A percentile compares a stretch with the other conserved stretches of the same genome.
Evolutionary conservation across 2,113 vertebrate genomes (phyloP).

Genomic region (Periophthalmus modestus): DNA sequence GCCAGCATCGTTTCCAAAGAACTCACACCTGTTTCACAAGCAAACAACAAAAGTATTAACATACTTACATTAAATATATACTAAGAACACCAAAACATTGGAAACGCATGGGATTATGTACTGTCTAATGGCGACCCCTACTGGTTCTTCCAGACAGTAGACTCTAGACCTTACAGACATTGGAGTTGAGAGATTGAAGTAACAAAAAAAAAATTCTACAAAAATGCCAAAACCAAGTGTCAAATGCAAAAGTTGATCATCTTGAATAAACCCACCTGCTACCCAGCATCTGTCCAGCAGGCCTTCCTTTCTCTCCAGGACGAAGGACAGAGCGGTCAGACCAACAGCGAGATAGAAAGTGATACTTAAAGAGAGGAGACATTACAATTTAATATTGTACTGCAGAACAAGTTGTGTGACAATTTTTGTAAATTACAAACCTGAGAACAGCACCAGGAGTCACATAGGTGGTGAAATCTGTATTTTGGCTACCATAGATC

Average conservation of each 20-base stretch:
- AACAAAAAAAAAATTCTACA: neutral
- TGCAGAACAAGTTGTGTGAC: neutral
- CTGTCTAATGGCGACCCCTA: constrained; percentile 40
- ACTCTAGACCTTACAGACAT: neutral
- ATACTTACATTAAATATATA: neutral
- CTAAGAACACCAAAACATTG: neutral
- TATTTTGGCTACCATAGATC: constrained; percentile 74
- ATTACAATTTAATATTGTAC: neutral
- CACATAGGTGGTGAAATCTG: constrained; percentile 80
- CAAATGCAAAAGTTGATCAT: neutral
- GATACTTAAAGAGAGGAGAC: constrained; percentile 40
- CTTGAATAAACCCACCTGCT: constrained; percentile 69
- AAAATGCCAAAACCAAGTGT: neutral
- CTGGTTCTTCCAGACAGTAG: constrained; percentile 37
- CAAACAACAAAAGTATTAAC: neutral
- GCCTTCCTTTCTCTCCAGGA: constrained; percentile 79
- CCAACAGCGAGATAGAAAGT: constrained; percentile 82
- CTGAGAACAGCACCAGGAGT: constrained; percentile 80
- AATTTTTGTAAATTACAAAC: constrained; percentile 39
- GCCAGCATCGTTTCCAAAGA: constrained; percentile 81
- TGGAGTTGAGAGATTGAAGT: too few species aligned
- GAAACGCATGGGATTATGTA: constrained; percentile 15
- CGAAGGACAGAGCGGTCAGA: constrained; percentile 80
- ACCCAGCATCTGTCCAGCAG: constrained; percentile 80
- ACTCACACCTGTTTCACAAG: constrained; percentile 70